Evolutionary conservation across 2,113 vertebrate genomes (phyloP), one percentile per base, ranked within the genome.

Genomic region (Petromus typicus): DNA sequence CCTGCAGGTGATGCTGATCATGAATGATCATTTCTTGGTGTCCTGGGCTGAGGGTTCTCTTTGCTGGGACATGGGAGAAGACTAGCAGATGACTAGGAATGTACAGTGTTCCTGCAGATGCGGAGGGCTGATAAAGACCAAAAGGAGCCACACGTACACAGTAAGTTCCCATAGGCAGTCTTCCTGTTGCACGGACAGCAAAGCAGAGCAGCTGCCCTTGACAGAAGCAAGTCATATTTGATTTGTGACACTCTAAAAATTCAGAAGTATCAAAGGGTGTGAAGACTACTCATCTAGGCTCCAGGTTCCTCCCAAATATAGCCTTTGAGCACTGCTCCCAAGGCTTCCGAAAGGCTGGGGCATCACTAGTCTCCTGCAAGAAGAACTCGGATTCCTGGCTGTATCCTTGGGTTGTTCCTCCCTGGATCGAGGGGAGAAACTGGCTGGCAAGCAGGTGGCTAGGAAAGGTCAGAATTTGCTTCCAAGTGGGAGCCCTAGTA

Each of bases 301-400:
- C 73, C 40, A 37, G 71, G 17, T 14, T 25, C 10, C 30, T 40
- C 23, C 1, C 43, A 76, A 81, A 91, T 8, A 75, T 10, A 51
- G 32, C 30, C 3, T 0, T 69, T 48, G 17, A 0, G 2, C 40
- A 11, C 5, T 0, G 3, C 48, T 30, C 0, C 0, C 45, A 7
- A 4, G 1, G 7, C 37, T 37, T 0, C 0, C 17, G 32, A 73
- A 71, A 57, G 45, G 8, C 30, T 40, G 16, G 23, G 63, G 45
- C 13, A 6, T 63, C 8, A 22, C 12, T 61, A 7, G 11, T 2
- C 6, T 13, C 34, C 20, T 2, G 25, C 13, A 3, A 0, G 4
- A 32, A 2, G 6, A 45, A 16, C 14, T 71, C 8, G 18, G 30
- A 48, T 67, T 69, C 11, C 45, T n/a, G 27, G 43, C 11, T 8